phyloP scores from a whole-genome alignment of 2,113 vertebrate genomes.

The Eclectus roratus region DNA sequence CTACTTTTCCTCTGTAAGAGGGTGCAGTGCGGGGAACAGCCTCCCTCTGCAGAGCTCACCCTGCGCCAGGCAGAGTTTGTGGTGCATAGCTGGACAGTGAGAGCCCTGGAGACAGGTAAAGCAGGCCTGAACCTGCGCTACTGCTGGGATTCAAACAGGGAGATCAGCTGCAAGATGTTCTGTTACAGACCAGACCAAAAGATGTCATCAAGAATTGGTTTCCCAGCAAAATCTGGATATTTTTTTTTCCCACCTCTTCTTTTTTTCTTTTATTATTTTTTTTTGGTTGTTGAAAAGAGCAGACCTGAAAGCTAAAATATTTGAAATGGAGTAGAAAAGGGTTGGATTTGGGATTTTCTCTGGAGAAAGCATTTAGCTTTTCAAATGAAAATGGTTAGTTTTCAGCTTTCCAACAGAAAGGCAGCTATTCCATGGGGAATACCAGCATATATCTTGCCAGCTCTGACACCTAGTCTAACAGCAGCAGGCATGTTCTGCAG shows the following conservation, averaged over 20 bases:
- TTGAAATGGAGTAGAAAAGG: not conserved
- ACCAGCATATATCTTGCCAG: rapidly evolving
- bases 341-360: not conserved
- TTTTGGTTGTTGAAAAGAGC: not conserved
- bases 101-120: not conserved
- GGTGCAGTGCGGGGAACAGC: not conserved
- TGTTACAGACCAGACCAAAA: rapidly evolving
- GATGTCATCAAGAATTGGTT: not conserved
- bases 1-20: not conserved
- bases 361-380: not conserved
- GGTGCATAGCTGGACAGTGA: rapidly evolving
- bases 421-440: not conserved
- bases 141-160: not conserved
- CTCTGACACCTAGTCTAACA: not conserved
- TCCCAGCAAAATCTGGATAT: not conserved
- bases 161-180: not conserved
- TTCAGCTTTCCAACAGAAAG: not conserved
- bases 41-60: not conserved
- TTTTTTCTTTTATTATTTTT: not conserved
- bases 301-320: not conserved
- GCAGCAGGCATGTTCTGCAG: not conserved
- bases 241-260: not conserved
- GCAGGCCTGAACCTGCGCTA: not conserved
- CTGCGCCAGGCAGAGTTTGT: not conserved
- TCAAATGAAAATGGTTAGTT: not conserved